Percentiles rank a stretch among this genome's conserved stretches.
These are phyloP conservation scores for Phainopepla nitens DNA, from an alignment of 2,113 vertebrate species.

Conservation along the genomic window DNA sequence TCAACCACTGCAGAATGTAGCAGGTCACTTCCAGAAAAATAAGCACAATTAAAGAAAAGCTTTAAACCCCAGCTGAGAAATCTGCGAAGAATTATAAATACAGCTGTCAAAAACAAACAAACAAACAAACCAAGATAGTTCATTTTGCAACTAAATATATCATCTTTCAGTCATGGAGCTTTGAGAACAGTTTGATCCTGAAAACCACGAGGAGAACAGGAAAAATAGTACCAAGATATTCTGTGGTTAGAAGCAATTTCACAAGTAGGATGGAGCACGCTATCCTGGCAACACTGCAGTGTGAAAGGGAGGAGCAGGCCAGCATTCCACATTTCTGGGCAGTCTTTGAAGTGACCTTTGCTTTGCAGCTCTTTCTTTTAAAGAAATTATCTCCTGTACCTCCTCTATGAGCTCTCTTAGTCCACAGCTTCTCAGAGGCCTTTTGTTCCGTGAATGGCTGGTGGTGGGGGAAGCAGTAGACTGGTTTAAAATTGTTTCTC, in stretches of 20 bases:
- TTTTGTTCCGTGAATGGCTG: conserved; percentile 3
- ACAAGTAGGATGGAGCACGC: not conserved
- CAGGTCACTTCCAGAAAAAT: not conserved
- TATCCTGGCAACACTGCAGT: not conserved
- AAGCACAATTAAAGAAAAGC: not conserved
- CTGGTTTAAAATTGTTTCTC: not conserved
- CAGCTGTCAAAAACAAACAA: not conserved
- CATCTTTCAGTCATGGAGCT: not conserved
- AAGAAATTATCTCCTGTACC: conserved; percentile 13
- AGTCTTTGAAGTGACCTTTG: conserved; percentile 11
- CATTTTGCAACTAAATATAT: not conserved
- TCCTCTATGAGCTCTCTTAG: conserved; percentile 17
- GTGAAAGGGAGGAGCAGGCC: not conserved
- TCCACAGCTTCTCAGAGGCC: not conserved
- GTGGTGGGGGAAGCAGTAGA: not conserved
- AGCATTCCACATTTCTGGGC: not conserved
- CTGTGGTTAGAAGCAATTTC: not conserved
- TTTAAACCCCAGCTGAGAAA: not conserved
- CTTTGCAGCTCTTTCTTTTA: conserved; percentile 31
- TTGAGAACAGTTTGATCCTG: not conserved
- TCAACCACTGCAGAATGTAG: not conserved
- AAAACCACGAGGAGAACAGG: not conserved
- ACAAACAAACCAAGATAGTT: not conserved
- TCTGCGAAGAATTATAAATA: not conserved
- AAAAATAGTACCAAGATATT: not conserved